Conservation (phyloP, 2,113 vertebrate species). For the Petromus typicus region DNA sequence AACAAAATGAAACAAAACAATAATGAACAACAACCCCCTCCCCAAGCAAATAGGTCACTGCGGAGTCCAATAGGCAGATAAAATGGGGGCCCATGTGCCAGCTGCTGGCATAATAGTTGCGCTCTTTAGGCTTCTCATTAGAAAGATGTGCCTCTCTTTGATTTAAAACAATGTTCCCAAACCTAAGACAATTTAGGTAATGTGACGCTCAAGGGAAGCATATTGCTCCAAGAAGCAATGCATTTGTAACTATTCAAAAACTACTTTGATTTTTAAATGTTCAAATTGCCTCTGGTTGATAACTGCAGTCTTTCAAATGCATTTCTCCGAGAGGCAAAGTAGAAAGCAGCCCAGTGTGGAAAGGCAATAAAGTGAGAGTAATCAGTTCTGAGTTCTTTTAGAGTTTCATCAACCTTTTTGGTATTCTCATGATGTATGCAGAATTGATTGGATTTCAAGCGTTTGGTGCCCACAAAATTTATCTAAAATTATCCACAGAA, state of each 20-base stretch:
- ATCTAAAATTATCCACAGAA: slow-evolving; percentile 23
- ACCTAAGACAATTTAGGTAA: slow-evolving; percentile 31
- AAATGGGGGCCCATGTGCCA: slow-evolving; percentile 21
- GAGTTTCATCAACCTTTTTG: slow-evolving; percentile 26
- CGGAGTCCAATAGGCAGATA: slow-evolving; percentile 10
- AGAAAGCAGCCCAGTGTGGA: background rate
- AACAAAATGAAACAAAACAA: background rate
- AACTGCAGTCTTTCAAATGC: slow-evolving; percentile 11
- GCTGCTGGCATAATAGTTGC: background rate
- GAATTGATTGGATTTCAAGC: background rate
- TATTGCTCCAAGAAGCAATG: slow-evolving; percentile 43
- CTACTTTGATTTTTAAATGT: slow-evolving; percentile 20
- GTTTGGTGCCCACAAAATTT: background rate
- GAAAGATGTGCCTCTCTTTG: background rate
- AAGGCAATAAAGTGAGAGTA: background rate
- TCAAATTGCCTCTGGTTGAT: background rate
- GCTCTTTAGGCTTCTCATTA: background rate
- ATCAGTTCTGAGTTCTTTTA: background rate
- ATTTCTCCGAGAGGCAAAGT: background rate
- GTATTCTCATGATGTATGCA: background rate
- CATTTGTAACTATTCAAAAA: slow-evolving; percentile 7
- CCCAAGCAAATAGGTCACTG: slow-evolving; percentile 38
- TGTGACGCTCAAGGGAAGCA: background rate
- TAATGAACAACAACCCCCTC: background rate
- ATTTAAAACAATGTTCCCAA: slow-evolving; percentile 55